phyloP scores from a whole-genome alignment of 1,140 invertebrate genomes.

The Piezodorus guildinii region DNA sequence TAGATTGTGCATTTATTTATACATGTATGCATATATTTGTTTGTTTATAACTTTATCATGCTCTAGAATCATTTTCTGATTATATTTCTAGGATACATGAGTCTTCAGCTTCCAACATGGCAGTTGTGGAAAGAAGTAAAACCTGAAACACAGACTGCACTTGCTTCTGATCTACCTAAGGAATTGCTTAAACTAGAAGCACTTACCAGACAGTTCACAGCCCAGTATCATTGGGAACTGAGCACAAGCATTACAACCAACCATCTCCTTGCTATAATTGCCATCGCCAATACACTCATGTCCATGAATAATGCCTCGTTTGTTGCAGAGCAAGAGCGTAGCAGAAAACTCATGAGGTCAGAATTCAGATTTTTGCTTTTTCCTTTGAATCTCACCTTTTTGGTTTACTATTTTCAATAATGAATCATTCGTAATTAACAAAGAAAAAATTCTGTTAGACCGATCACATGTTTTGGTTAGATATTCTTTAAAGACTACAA shows the following conservation, averaged over 20 bases:
- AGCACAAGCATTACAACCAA: conserved; percentile 90
- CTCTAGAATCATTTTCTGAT: too few species aligned
- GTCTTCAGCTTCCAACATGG: conserved; percentile 81
- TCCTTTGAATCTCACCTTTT: too few species aligned
- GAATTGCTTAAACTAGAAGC: conserved; percentile 64
- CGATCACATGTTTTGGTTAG: too few species aligned
- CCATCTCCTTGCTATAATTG: conserved; percentile 86
- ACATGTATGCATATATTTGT: too few species aligned
- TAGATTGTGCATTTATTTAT: too few species aligned
- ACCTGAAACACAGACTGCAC: conserved; percentile 18
- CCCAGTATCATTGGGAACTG: conserved; percentile 86
- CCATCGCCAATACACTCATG: conserved; percentile 93
- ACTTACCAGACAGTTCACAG: conserved; percentile 68
- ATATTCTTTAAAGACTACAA: too few species aligned
- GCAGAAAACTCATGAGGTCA: conserved; percentile 54
- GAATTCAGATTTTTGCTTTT: too few species aligned
- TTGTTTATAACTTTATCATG: too few species aligned
- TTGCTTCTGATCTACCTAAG: conserved; percentile 46
- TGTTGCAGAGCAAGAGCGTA: conserved; percentile 68
- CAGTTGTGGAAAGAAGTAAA: conserved; percentile 34
- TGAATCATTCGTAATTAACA: too few species aligned
- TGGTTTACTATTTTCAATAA: too few species aligned
- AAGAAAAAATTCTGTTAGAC: too few species aligned
- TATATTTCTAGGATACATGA: conserved; percentile 72
- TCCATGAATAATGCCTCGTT: conserved; percentile 95